A percentile compares a stretch with the other conserved stretches of the same genome.
phyloP scores from a whole-genome alignment of 2,888 invertebrate genomes.

The Endomychus coccineus region DNA sequence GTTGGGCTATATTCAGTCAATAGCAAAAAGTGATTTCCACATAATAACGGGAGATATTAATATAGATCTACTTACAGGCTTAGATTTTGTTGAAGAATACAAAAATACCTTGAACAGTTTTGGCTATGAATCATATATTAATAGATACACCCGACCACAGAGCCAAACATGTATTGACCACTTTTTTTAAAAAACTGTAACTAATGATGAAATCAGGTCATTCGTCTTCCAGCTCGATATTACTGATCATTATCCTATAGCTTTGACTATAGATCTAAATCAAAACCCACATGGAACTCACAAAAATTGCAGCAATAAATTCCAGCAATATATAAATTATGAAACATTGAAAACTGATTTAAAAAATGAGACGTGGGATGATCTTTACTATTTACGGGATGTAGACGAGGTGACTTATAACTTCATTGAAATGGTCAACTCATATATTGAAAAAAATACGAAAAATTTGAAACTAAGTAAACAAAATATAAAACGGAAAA shows the following conservation, averaged over 20 bases:
- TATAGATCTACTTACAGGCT: conserved; percentile 1
- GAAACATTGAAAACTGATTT: background rate
- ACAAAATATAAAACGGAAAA: background rate
- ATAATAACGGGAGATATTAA: conserved; percentile 6
- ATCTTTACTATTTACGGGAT: background rate
- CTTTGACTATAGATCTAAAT: background rate
- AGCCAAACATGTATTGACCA: conserved; percentile 4
- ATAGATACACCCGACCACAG: background rate
- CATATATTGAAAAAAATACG: background rate
- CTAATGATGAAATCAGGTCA: background rate
- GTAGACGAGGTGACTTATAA: conserved; percentile 1
- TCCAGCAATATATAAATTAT: conserved; percentile 1
- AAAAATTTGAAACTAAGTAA: background rate
- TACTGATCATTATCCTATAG: conserved; percentile 2
- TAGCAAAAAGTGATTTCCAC: conserved; percentile 3
- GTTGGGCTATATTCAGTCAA: conserved; percentile 1
- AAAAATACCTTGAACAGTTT: conserved; percentile 3
- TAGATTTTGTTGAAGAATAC: conserved; percentile 2
- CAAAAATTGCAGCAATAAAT: background rate
- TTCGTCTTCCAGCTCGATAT: background rate
- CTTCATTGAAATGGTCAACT: background rate
- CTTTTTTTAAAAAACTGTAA: background rate
- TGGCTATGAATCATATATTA: conserved; percentile 6
- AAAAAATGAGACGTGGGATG: conserved; percentile 1
- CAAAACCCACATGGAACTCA: background rate